A percentile compares a stretch with the other conserved stretches of the same genome.
phyloP scores from a whole-genome alignment of 2,113 vertebrate species.

The Tylochromis polylepis region DNA sequence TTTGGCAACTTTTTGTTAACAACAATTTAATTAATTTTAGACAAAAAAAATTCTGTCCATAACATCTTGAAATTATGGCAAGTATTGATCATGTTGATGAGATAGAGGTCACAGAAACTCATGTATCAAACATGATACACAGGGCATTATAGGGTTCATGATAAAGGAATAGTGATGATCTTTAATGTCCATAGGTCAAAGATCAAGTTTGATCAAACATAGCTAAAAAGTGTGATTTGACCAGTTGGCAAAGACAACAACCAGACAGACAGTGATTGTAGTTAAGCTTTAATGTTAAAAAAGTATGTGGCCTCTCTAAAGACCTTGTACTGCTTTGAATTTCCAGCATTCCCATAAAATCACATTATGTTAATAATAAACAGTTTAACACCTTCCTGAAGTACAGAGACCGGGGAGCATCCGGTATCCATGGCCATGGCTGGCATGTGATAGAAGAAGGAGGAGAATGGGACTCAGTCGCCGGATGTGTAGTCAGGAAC shows the following conservation, averaged over 20 bases:
- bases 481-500: constrained; percentile 70
- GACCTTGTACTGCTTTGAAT: background rate
- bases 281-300: background rate
- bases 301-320: background rate
- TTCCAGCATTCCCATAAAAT: background rate
- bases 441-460: constrained; percentile 29
- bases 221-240: background rate
- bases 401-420: constrained; percentile 30
- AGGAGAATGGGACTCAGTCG: constrained; percentile 44
- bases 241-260: background rate
- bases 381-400: constrained; percentile 28
- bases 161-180: background rate
- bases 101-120: too few species aligned
- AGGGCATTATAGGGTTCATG: too few species aligned
- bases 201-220: background rate
- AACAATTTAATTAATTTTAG: too few species aligned
- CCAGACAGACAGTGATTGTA: background rate
- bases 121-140: too few species aligned
- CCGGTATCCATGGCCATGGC: constrained; percentile 20
- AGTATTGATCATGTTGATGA: too few species aligned
- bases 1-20: too few species aligned
- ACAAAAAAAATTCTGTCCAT: too few species aligned
- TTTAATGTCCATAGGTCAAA: background rate
- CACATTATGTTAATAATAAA: constrained; percentile 18
- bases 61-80: too few species aligned